A percentile compares a stretch with the other conserved stretches of the same genome.
Evolutionary conservation across 2,888 invertebrate species (phyloP).

Genomic region (Notocelia uddmanniana): DNA sequence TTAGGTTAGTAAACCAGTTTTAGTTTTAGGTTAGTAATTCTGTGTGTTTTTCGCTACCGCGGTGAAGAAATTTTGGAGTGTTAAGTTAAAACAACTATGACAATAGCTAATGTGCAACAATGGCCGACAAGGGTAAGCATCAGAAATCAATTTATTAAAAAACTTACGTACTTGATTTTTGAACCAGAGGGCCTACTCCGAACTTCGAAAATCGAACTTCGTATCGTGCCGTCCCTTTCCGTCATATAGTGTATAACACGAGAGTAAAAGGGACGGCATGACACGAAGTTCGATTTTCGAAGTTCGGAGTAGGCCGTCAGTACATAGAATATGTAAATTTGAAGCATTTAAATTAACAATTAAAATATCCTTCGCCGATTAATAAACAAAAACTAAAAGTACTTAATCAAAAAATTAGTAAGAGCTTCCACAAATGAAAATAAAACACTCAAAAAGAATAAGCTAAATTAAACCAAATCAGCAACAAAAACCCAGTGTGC

Average conservation of each 20-base stretch:
- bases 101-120: neutral
- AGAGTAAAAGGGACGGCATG: too few relatives aligned
- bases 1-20: neutral
- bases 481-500: too few relatives aligned
- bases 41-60: neutral
- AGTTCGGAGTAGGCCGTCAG: too few relatives aligned
- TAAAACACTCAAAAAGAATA: too few relatives aligned
- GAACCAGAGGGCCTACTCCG: too few relatives aligned
- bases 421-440: neutral
- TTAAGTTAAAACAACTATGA: neutral
- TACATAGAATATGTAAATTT: neutral
- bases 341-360: neutral
- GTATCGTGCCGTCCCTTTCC: too few relatives aligned
- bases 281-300: too few relatives aligned
- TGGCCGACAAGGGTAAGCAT: neutral
- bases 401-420: neutral
- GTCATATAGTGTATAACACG: too few relatives aligned
- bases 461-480: too few relatives aligned
- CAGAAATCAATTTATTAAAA: neutral
- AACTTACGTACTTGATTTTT: neutral
- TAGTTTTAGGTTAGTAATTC: too few relatives aligned
- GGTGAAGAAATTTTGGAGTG: constrained; percentile 6
- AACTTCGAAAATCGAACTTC: too few relatives aligned
- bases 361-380: neutral
- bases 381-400: neutral